Conservation (phyloP, 2,888 invertebrate species). For the Drosophila neotestacea region DNA sequence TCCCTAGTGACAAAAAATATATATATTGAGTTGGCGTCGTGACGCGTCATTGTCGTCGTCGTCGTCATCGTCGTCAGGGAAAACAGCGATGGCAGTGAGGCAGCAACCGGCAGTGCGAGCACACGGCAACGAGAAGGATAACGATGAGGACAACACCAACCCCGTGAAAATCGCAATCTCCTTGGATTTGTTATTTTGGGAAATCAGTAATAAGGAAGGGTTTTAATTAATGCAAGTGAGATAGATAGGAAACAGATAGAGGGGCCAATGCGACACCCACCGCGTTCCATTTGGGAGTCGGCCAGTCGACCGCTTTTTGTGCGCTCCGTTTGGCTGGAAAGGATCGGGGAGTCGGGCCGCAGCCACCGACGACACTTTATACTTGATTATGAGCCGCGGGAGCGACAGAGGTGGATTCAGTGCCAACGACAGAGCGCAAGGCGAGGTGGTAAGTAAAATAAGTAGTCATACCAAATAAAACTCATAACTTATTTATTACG, state of each 20-base stretch:
- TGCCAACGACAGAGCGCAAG: slow-evolving; percentile 55
- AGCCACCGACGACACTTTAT: slow-evolving; percentile 83
- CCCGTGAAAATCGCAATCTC: slow-evolving; percentile 28
- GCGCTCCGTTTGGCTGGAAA: slow-evolving; percentile 88
- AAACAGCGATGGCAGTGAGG: slow-evolving; percentile 71
- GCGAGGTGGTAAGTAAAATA: slow-evolving; percentile 30
- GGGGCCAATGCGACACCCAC: slow-evolving; percentile 83
- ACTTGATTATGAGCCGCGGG: slow-evolving; percentile 82
- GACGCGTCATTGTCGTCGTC: slow-evolving; percentile 70
- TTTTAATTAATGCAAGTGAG: slow-evolving; percentile 51
- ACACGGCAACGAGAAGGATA: slow-evolving; percentile 46
- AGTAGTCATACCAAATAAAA: background rate
- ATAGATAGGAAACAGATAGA: background rate
- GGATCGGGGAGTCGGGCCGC: slow-evolving; percentile 86
- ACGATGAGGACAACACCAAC: slow-evolving; percentile 38
- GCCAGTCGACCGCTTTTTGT: slow-evolving; percentile 88
- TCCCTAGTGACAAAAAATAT: slow-evolving; percentile 43
- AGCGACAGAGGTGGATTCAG: slow-evolving; percentile 57
- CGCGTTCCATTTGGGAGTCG: slow-evolving; percentile 87
- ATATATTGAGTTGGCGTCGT: slow-evolving; percentile 31
- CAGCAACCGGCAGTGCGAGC: slow-evolving; percentile 57
- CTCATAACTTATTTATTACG: background rate
- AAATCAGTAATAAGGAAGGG: slow-evolving; percentile 41
- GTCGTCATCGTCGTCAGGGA: slow-evolving; percentile 73
- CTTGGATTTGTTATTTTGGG: slow-evolving; percentile 39